Evolutionary conservation across 2,797 vertebrate species (phyloP).

Genomic region (Eleutherodactylus coqui): DNA sequence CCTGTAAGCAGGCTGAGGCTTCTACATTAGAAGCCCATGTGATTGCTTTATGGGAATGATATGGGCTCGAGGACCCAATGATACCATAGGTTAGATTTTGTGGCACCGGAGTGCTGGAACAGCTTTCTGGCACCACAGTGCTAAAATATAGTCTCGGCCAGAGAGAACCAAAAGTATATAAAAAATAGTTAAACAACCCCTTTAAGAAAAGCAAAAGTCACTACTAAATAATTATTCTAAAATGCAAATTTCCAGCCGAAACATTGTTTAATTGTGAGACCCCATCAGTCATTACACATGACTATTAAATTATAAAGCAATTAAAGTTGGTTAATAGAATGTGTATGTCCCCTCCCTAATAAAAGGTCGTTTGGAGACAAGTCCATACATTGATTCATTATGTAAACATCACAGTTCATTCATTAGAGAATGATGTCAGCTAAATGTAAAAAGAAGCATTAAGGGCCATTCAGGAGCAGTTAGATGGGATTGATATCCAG

Average conservation of each 20-base stretch:
- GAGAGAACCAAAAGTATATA: no score
- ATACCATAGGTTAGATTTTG: no score
- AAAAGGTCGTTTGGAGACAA: neutral
- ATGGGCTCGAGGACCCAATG: no score
- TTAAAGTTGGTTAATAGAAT: neutral
- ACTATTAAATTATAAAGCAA: slow-evolving; percentile 12
- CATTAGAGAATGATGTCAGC: slow-evolving; percentile 40
- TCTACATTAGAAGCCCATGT: no score
- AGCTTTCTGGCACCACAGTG: no score
- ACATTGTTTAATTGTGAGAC: neutral
- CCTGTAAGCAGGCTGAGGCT: no score
- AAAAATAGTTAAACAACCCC: neutral
- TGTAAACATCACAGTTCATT: slow-evolving; percentile 44
- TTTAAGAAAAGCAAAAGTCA: neutral
- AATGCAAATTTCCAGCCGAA: slow-evolving; percentile 2
- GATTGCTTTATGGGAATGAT: no score
- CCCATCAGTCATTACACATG: neutral
- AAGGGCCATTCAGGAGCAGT: slow-evolving; percentile 27
- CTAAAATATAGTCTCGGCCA: no score
- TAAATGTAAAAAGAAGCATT: slow-evolving; percentile 32
- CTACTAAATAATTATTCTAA: neutral
- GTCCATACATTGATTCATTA: slow-evolving; percentile 29
- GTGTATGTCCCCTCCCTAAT: neutral
- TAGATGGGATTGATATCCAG: slow-evolving; percentile 42
- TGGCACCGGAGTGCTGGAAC: no score